Conservation (phyloP, 2,888 invertebrate genomes). For the Hyposoter dolosus region DNA sequence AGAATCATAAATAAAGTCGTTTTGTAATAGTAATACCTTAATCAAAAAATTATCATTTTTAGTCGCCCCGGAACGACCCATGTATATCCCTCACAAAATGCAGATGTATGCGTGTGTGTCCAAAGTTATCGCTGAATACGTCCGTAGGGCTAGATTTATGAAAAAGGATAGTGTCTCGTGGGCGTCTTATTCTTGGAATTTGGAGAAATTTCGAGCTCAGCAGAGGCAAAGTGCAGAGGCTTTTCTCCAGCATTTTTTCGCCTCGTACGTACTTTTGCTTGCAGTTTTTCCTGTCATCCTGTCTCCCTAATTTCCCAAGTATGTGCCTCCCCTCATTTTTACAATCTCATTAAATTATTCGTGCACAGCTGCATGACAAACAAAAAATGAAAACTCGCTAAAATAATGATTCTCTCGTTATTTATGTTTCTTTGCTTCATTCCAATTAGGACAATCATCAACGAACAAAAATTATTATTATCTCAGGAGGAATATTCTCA, state of each 20-base stretch:
- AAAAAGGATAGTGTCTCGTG: conserved; percentile 62
- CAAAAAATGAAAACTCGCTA: background rate
- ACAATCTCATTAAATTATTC: background rate
- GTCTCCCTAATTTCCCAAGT: background rate
- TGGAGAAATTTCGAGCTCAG: conserved; percentile 78
- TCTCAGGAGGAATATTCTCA: background rate
- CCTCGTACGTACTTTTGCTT: conserved; percentile 9
- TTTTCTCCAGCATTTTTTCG: conserved; percentile 23
- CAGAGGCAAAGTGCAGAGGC: conserved; percentile 64
- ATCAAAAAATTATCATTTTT: background rate
- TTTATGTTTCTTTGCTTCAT: background rate
- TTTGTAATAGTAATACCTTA: too few species aligned
- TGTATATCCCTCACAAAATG: conserved; percentile 19
- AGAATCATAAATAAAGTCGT: too few species aligned
- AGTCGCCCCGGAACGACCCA: background rate
- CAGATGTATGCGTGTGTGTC: background rate
- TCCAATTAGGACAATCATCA: background rate
- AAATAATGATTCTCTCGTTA: background rate
- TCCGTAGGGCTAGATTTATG: conserved; percentile 75
- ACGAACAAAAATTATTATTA: background rate
- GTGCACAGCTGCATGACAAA: background rate
- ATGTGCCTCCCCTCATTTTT: conserved; percentile 17
- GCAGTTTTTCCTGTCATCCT: conserved; percentile 8
- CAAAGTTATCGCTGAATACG: conserved; percentile 69
- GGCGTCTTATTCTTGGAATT: conserved; percentile 76